Evolutionary conservation across 2,797 vertebrate species (phyloP).

Genomic region (Macrochelys suwanniensis): DNA sequence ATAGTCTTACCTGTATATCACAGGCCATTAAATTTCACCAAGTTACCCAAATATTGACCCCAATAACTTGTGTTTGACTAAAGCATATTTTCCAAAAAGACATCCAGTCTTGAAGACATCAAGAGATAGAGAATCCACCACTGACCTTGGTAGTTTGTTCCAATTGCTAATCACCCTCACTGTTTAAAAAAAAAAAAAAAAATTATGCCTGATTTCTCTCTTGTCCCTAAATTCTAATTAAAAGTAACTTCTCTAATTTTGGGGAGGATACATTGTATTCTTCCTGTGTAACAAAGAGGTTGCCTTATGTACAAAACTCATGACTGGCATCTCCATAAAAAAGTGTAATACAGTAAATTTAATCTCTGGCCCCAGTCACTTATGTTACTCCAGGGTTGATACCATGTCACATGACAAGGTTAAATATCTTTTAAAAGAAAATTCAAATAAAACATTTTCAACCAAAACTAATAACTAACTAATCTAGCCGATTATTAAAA

Average conservation of each 20-base stretch:
- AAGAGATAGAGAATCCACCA: neutral
- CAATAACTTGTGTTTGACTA: rapidly evolving
- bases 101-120: neutral
- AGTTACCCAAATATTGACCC: neutral
- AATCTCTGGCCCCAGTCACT: rapidly evolving
- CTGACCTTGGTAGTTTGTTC: neutral
- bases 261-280: neutral
- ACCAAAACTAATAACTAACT: neutral
- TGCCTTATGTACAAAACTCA: neutral
- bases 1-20: constrained; percentile 10
- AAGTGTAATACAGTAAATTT: neutral
- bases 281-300: neutral
- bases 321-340: neutral
- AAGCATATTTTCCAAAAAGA: neutral
- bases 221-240: no score
- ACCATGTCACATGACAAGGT: neutral
- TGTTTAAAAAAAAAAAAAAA: neutral
- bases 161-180: neutral
- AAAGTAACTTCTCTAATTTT: neutral
- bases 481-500: neutral
- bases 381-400: neutral
- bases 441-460: neutral
- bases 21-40: neutral
- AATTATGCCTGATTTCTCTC: no score
- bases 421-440: neutral